Conservation (phyloP, 1,140 invertebrate genomes). For the Drosophila persimilis region DNA sequence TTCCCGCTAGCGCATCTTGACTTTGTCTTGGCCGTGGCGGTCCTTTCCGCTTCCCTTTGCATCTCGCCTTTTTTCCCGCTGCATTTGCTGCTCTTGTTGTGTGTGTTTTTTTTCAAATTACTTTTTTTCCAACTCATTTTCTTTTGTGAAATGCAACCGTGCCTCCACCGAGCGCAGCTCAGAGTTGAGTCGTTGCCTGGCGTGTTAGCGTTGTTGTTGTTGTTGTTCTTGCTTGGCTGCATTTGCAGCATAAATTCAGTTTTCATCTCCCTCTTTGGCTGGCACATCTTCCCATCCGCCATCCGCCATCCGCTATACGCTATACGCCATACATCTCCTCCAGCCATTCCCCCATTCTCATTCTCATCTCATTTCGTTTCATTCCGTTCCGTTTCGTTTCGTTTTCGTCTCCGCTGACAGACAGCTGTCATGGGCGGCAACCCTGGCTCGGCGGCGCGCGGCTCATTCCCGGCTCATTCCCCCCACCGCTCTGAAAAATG, state of each 20-base stretch:
- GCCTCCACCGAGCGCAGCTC: conserved; percentile 30
- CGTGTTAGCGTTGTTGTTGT: conserved; percentile 42
- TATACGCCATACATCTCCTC: too few species aligned
- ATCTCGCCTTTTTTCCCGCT: neutral
- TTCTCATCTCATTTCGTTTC: conserved; percentile 36
- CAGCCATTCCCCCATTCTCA: too few species aligned
- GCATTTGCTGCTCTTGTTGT: conserved; percentile 18
- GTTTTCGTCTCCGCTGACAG: conserved; percentile 52
- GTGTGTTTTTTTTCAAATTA: conserved; percentile 52
- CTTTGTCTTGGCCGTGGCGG: conserved; percentile 9
- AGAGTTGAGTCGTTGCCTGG: conserved; percentile 40
- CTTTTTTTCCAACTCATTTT: conserved; percentile 78
- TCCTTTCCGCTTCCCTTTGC: neutral
- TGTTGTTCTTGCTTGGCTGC: conserved; percentile 75
- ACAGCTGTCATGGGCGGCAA: conserved; percentile 63
- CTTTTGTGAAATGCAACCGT: conserved; percentile 64
- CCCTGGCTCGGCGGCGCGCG: neutral
- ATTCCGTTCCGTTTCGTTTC: conserved; percentile 30
- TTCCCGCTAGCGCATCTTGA: conserved; percentile 13
- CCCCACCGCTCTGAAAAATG: conserved; percentile 54
- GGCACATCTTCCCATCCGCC: neutral
- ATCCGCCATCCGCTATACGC: too few species aligned
- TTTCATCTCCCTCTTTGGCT: conserved; percentile 43
- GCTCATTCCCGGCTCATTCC: neutral
- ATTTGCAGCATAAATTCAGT: conserved; percentile 79